Base-by-base conservation (phyloP, 1,140 invertebrate genomes). In the Cardiocondyla obscurior region DNA sequence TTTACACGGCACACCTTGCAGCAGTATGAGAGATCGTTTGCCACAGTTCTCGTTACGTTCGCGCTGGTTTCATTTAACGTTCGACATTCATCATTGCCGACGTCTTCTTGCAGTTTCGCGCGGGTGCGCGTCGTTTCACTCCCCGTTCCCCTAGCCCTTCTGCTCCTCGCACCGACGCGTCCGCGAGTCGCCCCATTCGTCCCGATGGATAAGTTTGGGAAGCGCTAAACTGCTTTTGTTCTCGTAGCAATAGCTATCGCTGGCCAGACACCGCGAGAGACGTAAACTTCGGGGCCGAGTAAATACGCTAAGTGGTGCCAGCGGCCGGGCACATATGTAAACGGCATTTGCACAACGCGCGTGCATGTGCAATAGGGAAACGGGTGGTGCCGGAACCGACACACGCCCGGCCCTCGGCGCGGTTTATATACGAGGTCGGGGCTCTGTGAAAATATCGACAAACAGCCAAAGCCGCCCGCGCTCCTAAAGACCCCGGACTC, bases 71-170 rank as follows among this genome's bases (percentile, higher is more conserved):
- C 55, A 39, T 69, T 74, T 81, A 81, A 74, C 69, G 69, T 81
- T 85, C 84, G 84, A 57, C 84, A 83, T 85, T 83, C 82, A 85
- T 85, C 84, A 85, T 85, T 55, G 64, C 33, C 33, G 73, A 85
- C 81, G 70, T 79, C 25, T 83, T 60, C 42, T 81, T 39, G 67
- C 33, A 74, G 79, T 74, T 57, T 74, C 65, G 4, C 33, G 46
- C 28, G 58, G 25, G 14, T 33, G 36, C 30, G 36, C 30, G 16
- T 30, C 19, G 14, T 33, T 39, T 22, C 30, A 25, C 30, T 22
- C 12, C 0, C 30, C 39, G 6, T n/a, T 8, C n/a, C n/a, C n/a
- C n/a, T n/a, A n/a, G n/a, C n/a, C n/a, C n/a, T n/a, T n/a, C n/a
- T n/a, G n/a, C n/a, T 30, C 30, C 69, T 22, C 30, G 36, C 51